Evolutionary conservation across 2,113 vertebrate species (phyloP).

Genomic region (Cromileptes altivelis): DNA sequence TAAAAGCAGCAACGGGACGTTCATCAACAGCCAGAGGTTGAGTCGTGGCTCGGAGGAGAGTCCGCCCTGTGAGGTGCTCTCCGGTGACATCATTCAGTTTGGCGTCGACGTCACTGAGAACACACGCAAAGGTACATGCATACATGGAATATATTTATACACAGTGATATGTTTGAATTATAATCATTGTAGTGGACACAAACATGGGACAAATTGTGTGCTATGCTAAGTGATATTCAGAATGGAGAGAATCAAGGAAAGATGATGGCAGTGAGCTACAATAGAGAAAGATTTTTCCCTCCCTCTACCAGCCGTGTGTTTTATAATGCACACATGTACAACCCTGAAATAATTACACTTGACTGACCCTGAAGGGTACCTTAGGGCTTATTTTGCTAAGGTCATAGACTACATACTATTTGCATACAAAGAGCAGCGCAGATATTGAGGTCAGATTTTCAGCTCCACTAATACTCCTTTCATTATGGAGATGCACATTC

Average conservation of each 20-base stretch:
- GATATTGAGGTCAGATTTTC: slow-evolving; percentile 67
- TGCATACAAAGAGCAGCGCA: background rate
- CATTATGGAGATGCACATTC: slow-evolving; percentile 4
- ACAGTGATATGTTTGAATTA: too few species aligned
- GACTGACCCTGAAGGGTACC: slow-evolving; percentile 3
- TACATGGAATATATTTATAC: background rate
- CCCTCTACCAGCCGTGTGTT: background rate
- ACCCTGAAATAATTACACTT: slow-evolving; percentile 30
- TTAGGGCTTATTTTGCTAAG: slow-evolving; percentile 20
- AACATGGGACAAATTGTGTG: background rate
- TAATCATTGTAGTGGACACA: background rate
- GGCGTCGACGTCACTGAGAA: slow-evolving; percentile 99
- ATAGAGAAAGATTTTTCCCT: background rate
- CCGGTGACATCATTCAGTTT: slow-evolving; percentile 98
- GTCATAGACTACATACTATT: slow-evolving; percentile 18
- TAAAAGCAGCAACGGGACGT: slow-evolving; percentile 99
- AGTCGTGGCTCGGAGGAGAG: slow-evolving; percentile 99
- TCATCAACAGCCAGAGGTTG: slow-evolving; percentile 99
- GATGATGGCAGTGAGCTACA: background rate
- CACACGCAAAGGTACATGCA: slow-evolving; percentile 90
- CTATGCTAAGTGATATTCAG: background rate
- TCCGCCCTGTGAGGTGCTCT: slow-evolving; percentile 97
- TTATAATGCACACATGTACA: background rate
- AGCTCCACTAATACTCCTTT: slow-evolving; percentile 55
- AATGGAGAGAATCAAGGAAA: background rate